phyloP scores from a whole-genome alignment of 2,888 invertebrate genomes.

The Pasiphila rectangulata region DNA sequence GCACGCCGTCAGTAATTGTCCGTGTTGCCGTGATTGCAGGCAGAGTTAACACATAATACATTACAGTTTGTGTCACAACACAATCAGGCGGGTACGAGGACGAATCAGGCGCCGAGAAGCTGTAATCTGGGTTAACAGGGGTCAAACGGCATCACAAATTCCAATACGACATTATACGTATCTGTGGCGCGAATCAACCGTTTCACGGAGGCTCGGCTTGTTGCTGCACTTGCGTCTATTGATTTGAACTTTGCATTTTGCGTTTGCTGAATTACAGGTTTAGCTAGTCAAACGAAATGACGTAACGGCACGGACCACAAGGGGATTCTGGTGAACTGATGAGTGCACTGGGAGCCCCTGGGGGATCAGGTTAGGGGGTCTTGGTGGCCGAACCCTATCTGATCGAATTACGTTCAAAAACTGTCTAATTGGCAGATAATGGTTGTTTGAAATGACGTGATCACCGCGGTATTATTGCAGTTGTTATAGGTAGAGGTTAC shows the following conservation, averaged over 20 bases:
- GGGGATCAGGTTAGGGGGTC: too few relatives aligned
- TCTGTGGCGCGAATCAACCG: conserved; percentile 79
- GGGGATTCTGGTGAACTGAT: too few relatives aligned
- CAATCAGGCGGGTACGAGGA: conserved; percentile 77
- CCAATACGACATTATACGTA: conserved; percentile 83
- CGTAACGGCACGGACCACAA: background rate
- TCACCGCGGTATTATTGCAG: too few relatives aligned
- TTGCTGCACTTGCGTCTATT: conserved; percentile 30
- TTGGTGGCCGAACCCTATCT: too few relatives aligned
- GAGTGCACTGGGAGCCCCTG: too few relatives aligned
- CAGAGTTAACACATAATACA: conserved; percentile 81
- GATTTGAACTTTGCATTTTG: conserved; percentile 26
- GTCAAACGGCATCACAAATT: conserved; percentile 87
- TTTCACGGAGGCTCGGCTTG: conserved; percentile 57
- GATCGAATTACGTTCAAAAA: too few relatives aligned
- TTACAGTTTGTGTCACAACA: conserved; percentile 82
- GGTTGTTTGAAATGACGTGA: too few relatives aligned
- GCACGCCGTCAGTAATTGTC: conserved; percentile 72
- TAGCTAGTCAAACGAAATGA: conserved; percentile 1
- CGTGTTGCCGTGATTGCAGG: conserved; percentile 77
- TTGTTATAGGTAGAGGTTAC: too few relatives aligned
- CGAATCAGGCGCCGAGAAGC: conserved; percentile 81
- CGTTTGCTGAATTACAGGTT: conserved; percentile 22
- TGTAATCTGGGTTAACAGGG: conserved; percentile 88
- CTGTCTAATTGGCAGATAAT: too few relatives aligned